These are phyloP conservation scores for Drosophila neoperkinsi DNA, from an alignment of 2,888 invertebrate genomes.

Conservation along the genomic window DNA sequence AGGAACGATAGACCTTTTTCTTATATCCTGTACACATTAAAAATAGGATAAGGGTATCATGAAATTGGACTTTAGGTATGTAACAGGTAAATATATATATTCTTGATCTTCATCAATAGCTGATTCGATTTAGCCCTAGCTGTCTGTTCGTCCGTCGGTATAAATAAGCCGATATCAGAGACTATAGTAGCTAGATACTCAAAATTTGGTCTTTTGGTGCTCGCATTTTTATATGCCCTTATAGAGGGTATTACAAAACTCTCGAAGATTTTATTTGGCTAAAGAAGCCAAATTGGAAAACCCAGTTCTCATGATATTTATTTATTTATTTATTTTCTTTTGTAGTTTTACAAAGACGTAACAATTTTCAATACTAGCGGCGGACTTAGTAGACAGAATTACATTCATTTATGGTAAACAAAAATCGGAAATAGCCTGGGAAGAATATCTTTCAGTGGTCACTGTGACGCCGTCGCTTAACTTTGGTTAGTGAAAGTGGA, in stretches of 20 bases:
- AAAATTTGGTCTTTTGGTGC: background rate
- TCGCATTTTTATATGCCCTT: background rate
- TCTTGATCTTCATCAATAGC: background rate
- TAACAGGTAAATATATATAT: background rate
- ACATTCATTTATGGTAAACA: background rate
- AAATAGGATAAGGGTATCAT: background rate
- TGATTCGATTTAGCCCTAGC: background rate
- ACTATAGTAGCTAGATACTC: background rate
- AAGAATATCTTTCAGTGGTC: background rate
- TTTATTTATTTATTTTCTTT: background rate
- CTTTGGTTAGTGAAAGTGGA: background rate
- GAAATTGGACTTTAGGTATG: rapidly evolving
- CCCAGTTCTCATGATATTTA: background rate
- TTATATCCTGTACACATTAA: background rate
- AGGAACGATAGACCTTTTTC: background rate
- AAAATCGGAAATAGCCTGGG: background rate
- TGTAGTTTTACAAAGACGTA: background rate
- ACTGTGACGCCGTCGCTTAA: background rate
- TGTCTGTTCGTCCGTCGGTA: too few species aligned
- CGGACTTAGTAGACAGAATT: background rate
- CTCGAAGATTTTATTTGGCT: background rate
- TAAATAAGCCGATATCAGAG: background rate
- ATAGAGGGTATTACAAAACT: background rate
- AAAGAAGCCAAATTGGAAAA: rapidly evolving
- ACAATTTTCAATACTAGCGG: background rate